These are phyloP conservation scores for Perognathus longimembris DNA, from an alignment of 2,113 vertebrate species.

Conservation along the genomic window DNA sequence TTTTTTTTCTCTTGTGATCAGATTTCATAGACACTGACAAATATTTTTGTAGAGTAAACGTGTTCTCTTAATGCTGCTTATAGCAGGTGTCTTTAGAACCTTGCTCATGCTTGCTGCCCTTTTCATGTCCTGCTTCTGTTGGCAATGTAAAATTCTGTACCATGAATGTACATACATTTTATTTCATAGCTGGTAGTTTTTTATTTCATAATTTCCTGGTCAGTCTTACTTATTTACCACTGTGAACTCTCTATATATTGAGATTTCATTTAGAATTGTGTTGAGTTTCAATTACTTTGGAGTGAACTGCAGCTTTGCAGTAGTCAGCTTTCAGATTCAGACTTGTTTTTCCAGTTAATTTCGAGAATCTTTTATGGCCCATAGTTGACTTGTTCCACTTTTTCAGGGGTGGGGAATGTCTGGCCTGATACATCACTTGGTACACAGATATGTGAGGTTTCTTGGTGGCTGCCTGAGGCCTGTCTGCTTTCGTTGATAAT, in stretches of 20 bases:
- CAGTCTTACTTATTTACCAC: neutral
- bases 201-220: neutral
- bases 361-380: neutral
- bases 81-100: neutral
- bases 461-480: no score
- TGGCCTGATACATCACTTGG: no score
- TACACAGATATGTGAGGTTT: no score
- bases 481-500: no score
- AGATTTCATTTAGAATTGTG: slow-evolving; percentile 13
- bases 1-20: neutral
- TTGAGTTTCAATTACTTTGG: neutral
- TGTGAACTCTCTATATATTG: neutral
- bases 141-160: neutral
- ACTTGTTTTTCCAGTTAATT: neutral
- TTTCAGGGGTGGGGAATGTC: no score
- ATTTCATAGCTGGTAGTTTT: neutral
- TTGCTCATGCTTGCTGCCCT: neutral
- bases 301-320: neutral
- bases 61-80: neutral
- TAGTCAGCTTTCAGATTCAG: neutral
- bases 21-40: neutral
- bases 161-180: neutral
- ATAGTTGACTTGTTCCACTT: neutral
- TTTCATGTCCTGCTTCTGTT: neutral
- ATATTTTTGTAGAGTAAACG: neutral